phyloP scores from a whole-genome alignment of 2,797 vertebrate species.

The Malacoraja senta region DNA sequence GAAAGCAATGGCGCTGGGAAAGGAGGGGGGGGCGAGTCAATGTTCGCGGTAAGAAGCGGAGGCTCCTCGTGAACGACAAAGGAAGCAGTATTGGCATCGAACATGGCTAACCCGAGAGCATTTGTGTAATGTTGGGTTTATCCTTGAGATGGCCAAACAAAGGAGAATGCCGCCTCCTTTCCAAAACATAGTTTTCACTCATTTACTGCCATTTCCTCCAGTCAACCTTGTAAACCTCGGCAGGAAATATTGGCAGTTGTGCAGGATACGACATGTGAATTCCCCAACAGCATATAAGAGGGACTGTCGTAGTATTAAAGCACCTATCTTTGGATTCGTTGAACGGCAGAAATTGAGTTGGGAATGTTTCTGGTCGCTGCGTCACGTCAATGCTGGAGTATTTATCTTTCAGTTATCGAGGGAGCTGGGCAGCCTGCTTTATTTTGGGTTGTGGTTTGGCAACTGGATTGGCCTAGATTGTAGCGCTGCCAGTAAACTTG shows the following conservation, averaged over 20 bases:
- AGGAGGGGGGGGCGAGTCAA: background rate
- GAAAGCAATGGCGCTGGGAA: background rate
- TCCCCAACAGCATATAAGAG: background rate
- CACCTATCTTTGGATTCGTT: too few relatives aligned
- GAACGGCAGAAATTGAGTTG: background rate
- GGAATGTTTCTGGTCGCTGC: background rate
- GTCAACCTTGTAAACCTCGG: background rate
- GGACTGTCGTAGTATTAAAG: background rate
- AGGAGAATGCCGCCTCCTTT: background rate
- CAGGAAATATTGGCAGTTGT: background rate
- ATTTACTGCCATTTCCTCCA: background rate
- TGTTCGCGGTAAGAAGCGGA: background rate
- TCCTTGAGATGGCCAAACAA: background rate
- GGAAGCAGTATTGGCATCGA: background rate
- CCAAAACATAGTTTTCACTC: background rate
- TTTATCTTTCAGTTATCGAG: slow-evolving; percentile 4
- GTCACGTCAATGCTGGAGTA: background rate
- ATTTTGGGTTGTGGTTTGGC: slow-evolving; percentile 35
- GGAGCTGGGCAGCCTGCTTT: background rate
- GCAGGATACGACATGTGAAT: background rate
- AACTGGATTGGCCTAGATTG: background rate
- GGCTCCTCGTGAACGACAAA: background rate
- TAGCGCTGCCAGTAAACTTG: slow-evolving; percentile 15
- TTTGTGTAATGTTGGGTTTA: too few relatives aligned
- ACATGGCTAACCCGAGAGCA: too few relatives aligned